Evolutionary conservation across 2,797 vertebrate genomes (phyloP).

Genomic region (Syngnathus rostellatus): DNA sequence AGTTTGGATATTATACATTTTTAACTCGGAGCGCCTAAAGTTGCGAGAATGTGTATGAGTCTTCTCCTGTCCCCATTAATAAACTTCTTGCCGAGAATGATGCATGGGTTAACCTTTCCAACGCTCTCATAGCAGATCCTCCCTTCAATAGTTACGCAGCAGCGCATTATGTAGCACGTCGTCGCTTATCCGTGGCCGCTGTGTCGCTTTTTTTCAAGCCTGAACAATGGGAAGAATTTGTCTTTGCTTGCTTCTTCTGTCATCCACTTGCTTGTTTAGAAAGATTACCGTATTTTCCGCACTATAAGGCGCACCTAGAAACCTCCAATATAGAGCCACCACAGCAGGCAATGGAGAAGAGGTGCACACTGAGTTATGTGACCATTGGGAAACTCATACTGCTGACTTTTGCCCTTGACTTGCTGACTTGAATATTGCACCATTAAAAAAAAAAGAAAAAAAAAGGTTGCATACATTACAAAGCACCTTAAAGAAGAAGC

Average conservation of each 20-base stretch:
- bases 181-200: slow-evolving; percentile 42
- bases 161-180: slow-evolving; percentile 43
- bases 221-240: slow-evolving; percentile 54
- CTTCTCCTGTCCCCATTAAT: slow-evolving; percentile 11
- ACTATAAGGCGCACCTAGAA: no score
- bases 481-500: background rate
- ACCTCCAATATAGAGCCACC: no score
- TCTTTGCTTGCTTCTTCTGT: slow-evolving; percentile 42
- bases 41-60: background rate
- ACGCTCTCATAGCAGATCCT: slow-evolving; percentile 40
- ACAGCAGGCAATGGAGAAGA: slow-evolving; percentile 10
- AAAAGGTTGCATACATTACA: slow-evolving; percentile 12
- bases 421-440: slow-evolving; percentile 12
- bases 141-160: slow-evolving; percentile 41
- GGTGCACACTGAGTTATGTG: slow-evolving; percentile 8
- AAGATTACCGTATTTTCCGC: slow-evolving; percentile 43
- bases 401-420: slow-evolving; percentile 16
- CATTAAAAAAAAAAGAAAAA: background rate
- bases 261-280: slow-evolving; percentile 44
- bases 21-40: slow-evolving; percentile 29
- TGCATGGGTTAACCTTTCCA: slow-evolving; percentile 57
- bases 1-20: slow-evolving; percentile 48
- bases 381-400: slow-evolving; percentile 18
- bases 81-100: slow-evolving; percentile 44
- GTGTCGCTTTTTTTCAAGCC: slow-evolving; percentile 43